Evolutionary conservation across 2,113 vertebrate genomes (phyloP).

Genomic region (Corvus moneduloides): DNA sequence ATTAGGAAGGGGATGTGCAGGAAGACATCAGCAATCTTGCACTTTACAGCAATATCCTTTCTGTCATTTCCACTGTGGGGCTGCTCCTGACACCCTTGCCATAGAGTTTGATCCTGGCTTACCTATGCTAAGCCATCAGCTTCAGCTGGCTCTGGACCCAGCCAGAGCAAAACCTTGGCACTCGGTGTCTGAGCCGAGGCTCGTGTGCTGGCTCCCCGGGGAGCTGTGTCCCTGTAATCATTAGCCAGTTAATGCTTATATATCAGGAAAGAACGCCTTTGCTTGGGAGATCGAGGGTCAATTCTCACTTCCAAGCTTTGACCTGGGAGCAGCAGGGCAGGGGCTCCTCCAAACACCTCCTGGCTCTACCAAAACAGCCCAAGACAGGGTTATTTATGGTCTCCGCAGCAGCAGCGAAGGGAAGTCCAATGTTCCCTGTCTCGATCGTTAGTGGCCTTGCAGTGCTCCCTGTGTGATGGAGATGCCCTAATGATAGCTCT

Average conservation of each 20-base stretch:
- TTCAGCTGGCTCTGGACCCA: not conserved
- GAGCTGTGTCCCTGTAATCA: not conserved
- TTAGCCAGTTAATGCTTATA: not conserved
- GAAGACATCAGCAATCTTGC: not conserved
- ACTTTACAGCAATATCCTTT: not conserved
- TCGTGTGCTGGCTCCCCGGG: not conserved
- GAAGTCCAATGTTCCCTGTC: conserved; percentile 28
- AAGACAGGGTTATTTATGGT: not conserved
- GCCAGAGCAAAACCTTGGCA: not conserved
- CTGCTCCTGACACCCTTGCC: not conserved
- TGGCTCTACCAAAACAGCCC: not conserved
- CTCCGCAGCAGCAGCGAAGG: not conserved
- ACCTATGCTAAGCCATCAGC: not conserved
- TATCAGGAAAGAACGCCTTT: conserved; percentile 8
- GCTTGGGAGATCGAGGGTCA: not conserved
- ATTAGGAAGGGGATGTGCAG: not conserved
- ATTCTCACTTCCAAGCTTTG: not conserved
- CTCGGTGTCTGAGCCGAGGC: not conserved
- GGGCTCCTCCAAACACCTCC: not conserved
- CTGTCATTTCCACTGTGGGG: not conserved
- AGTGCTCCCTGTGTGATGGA: conserved; percentile 35
- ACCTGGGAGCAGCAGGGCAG: not conserved
- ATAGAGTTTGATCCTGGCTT: not conserved
- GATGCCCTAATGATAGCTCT: conserved; percentile 34
- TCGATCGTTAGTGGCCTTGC: conserved; percentile 45